Base-by-base conservation (phyloP, 2,888 invertebrate genomes). In the Ernsta delagoae region DNA sequence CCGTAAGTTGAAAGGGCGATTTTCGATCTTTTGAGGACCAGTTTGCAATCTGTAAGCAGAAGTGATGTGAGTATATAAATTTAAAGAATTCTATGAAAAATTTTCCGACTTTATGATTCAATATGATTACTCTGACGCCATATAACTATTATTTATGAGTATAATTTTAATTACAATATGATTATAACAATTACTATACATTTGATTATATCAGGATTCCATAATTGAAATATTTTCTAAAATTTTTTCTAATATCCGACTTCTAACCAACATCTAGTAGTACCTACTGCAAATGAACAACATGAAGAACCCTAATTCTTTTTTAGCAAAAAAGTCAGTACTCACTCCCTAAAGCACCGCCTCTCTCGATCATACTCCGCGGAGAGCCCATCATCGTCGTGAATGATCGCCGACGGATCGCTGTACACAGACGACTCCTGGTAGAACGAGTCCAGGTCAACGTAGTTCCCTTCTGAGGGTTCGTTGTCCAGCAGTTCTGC, bases 361-460 rank as follows among this genome's bases (percentile, higher is more conserved):
- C 91, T 83, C 74, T 93, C 93, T 43, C 90, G 76, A 65, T 93
- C 93, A 71, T 93, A 93, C 77, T 93, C 93, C 8, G 92, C 92
- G 0, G 92, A 93, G 54, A 93, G 78, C 0, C 92, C 93, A 41
- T 92, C 93, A 60, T 94, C 93, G 39, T 94, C 93, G 64, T 92
- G 88, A 6, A 93, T 93, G 31, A 94, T 94, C 0, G 93, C 93
- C 0, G 93, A 93, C 0, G 94, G 94, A 70, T 94, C 93, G 73
- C 94, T 94, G 70, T 94, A 94, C 36, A 95, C 95, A 4, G 94
- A 94, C 31, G 94, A 95, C 82, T 95, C 95, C 75, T 94, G 94
- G 67, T 95, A 95, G 74, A 96, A 95, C 70, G 95, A 95, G 79
- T 96, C 96, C 74, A 96, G 85, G 78, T 96, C 96, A 50, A 96